phyloP scores from a whole-genome alignment of 2,797 vertebrate species.

The Vespertilio murinus region DNA sequence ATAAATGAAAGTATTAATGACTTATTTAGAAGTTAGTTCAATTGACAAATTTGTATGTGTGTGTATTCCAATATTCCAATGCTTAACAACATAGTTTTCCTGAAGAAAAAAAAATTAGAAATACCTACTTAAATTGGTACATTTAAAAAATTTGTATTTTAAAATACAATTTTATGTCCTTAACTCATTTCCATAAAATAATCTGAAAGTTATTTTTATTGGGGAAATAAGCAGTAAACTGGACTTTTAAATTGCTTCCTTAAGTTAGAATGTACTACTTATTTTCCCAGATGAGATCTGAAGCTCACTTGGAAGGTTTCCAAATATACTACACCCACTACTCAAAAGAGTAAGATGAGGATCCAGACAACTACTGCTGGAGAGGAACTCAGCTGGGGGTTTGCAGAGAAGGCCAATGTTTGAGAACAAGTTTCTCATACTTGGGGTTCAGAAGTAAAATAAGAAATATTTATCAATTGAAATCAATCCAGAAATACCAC shows the following conservation, averaged over 20 bases:
- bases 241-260: not conserved
- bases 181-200: not conserved
- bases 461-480: not conserved
- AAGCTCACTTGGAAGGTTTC: not conserved
- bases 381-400: not conserved
- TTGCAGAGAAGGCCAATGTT: not conserved
- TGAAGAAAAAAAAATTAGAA: conserved; percentile 15
- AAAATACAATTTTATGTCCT: not conserved
- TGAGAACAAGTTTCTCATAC: not conserved
- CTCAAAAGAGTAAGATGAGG: not conserved
- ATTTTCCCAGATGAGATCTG: not conserved
- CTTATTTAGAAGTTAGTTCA: not conserved
- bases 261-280: not conserved
- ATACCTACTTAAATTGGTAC: not conserved
- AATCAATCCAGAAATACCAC: not conserved
- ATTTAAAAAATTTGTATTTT: not conserved
- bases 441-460: not conserved
- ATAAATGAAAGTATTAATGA: not conserved
- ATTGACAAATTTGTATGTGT: not conserved
- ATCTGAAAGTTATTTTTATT: not conserved
- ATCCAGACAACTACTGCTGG: not conserved
- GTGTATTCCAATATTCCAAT: not conserved
- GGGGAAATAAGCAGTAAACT: not conserved
- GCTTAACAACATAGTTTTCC: not conserved
- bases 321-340: not conserved